These are phyloP conservation scores for Ceramica pisi DNA, from an alignment of 2,888 invertebrate species.

Conservation along the genomic window DNA sequence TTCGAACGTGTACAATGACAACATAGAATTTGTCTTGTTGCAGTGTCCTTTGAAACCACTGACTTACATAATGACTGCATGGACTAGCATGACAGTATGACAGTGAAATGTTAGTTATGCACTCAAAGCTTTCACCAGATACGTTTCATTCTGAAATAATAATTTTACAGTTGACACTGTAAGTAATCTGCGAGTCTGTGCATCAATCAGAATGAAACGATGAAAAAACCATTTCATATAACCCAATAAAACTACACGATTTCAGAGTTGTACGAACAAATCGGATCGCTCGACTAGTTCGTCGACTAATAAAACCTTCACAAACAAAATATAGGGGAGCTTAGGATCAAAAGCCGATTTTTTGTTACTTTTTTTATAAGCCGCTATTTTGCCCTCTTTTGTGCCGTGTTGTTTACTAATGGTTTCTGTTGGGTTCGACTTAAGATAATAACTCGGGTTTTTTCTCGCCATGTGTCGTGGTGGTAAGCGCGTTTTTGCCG, in stretches of 20 bases:
- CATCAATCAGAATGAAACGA: slow-evolving; percentile 45
- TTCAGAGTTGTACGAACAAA: slow-evolving; percentile 67
- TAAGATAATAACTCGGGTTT: slow-evolving; percentile 90
- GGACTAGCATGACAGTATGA: not conserved
- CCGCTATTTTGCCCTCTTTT: slow-evolving; percentile 89
- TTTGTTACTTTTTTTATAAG: slow-evolving; percentile 88
- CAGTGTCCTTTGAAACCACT: slow-evolving; percentile 13
- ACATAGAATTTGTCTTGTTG: slow-evolving; percentile 9
- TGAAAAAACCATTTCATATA: slow-evolving; percentile 53
- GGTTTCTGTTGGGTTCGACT: slow-evolving; percentile 90
- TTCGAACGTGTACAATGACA: slow-evolving; percentile 18
- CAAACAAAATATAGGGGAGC: slow-evolving; percentile 86
- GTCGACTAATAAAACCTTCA: slow-evolving; percentile 88
- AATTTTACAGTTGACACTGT: slow-evolving; percentile 23
- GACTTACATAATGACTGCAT: not conserved
- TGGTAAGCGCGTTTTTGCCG: slow-evolving; percentile 83
- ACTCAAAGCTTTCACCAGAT: not conserved
- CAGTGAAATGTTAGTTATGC: not conserved
- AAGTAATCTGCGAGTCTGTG: slow-evolving; percentile 20
- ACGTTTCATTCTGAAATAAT: not conserved
- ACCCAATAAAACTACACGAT: slow-evolving; percentile 63
- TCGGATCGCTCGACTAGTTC: slow-evolving; percentile 82
- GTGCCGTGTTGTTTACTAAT: slow-evolving; percentile 91
- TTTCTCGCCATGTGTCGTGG: slow-evolving; percentile 89
- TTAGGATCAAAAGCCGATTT: slow-evolving; percentile 89